phyloP scores from a whole-genome alignment of 2,888 invertebrate species.

The Lydus trimaculatus region DNA sequence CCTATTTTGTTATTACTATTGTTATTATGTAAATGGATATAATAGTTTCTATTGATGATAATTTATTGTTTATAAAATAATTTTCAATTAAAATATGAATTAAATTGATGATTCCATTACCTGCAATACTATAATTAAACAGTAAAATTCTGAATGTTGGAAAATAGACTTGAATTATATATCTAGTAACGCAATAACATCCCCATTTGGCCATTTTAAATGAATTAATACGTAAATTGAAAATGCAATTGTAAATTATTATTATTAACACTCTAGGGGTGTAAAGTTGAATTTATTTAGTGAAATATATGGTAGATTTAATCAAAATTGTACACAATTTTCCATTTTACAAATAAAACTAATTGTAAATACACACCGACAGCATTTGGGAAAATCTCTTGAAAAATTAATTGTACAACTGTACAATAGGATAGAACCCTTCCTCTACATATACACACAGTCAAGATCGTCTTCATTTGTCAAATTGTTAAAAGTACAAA shows the following conservation, averaged over 20 bases:
- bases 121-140: slow-evolving; percentile 26
- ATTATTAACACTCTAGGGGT: slow-evolving; percentile 19
- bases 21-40: slow-evolving; percentile 5
- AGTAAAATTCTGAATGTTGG: slow-evolving; percentile 23
- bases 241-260: slow-evolving; percentile 20
- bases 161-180: slow-evolving; percentile 23
- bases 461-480: slow-evolving; percentile 21
- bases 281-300: background rate
- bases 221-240: slow-evolving; percentile 26
- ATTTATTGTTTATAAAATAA: slow-evolving; percentile 26
- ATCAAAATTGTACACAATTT: slow-evolving; percentile 8
- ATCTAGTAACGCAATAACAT: slow-evolving; percentile 20
- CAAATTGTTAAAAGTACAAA: slow-evolving; percentile 23
- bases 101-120: slow-evolving; percentile 30
- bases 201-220: slow-evolving; percentile 21
- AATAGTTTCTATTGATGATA: slow-evolving; percentile 17
- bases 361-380: background rate
- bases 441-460: no score
- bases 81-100: slow-evolving; percentile 29
- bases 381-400: slow-evolving; percentile 14
- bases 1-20: background rate
- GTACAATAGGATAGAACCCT: no score
- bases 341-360: slow-evolving; percentile 14
- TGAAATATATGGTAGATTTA: slow-evolving; percentile 8
- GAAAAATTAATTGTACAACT: slow-evolving; percentile 14